Conservation (phyloP, 2,888 invertebrate species). For the Alitta virens region DNA sequence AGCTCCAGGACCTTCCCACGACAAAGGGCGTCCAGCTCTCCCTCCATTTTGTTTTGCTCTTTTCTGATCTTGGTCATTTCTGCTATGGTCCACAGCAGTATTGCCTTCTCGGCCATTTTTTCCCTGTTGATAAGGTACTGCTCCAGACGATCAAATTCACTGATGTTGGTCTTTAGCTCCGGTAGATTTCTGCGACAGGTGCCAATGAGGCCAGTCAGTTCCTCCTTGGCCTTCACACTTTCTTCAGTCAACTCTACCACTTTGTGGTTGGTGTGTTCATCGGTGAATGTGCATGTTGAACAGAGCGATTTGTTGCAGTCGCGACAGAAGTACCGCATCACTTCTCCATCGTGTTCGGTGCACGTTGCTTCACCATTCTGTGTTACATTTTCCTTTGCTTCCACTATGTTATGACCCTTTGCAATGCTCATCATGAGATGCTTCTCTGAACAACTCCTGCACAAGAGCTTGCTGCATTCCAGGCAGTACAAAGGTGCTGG, state of each 20-base stretch:
- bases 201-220: not conserved
- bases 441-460: constrained; percentile 14
- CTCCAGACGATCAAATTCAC: constrained; percentile 6
- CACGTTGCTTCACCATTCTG: constrained; percentile 3
- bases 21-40: constrained; percentile 7
- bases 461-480: constrained; percentile 19
- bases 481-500: constrained; percentile 16
- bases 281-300: constrained; percentile 13
- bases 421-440: constrained; percentile 8
- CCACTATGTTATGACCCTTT: constrained; percentile 14
- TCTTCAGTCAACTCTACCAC: constrained; percentile 6
- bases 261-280: constrained; percentile 11
- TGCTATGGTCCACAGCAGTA: constrained; percentile 12
- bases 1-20: not conserved
- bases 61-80: constrained; percentile 12
- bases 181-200: constrained; percentile 4
- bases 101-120: constrained; percentile 5
- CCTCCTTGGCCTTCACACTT: not conserved
- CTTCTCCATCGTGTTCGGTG: constrained; percentile 9
- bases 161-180: not conserved
- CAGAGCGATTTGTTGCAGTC: constrained; percentile 13
- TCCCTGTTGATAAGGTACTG: constrained; percentile 5
- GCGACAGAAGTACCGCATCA: constrained; percentile 13
- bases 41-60: constrained; percentile 18
- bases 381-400: not conserved